phyloP scores from a whole-genome alignment of 1,140 invertebrate genomes.

The Leptinotarsa lineolata region DNA sequence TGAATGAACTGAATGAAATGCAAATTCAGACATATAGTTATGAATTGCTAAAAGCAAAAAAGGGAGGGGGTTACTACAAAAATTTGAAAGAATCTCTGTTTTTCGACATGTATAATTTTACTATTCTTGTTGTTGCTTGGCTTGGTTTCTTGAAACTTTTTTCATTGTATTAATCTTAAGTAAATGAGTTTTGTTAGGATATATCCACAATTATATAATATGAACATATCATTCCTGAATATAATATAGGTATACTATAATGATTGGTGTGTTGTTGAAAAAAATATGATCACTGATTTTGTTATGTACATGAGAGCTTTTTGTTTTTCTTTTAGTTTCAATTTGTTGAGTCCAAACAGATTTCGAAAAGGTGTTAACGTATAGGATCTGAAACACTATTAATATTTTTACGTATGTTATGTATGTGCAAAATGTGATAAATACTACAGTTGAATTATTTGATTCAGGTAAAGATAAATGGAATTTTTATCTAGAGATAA shows the following conservation, averaged over 20 bases:
- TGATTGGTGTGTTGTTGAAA: slow-evolving; percentile 5
- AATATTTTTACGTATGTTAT: slow-evolving; percentile 2
- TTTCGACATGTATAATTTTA: no score
- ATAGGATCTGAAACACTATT: neutral
- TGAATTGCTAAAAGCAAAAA: no score
- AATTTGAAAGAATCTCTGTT: no score
- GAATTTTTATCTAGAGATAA: neutral
- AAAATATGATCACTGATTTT: slow-evolving; percentile 12
- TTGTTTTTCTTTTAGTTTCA: neutral
- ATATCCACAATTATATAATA: slow-evolving; percentile 11
- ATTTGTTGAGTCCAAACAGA: neutral
- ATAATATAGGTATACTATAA: slow-evolving; percentile 10
- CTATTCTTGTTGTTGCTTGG: no score
- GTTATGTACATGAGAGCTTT: neutral
- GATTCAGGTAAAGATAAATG: neutral
- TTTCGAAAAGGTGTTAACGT: slow-evolving; percentile 2
- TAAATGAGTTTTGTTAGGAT: neutral
- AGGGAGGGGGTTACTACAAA: no score
- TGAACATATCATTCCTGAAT: slow-evolving; percentile 17
- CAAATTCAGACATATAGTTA: no score
- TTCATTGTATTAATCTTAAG: no score
- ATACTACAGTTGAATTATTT: neutral
- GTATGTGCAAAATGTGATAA: neutral
- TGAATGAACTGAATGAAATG: no score
- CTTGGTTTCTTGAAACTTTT: no score